Percentiles rank a stretch among this genome's conserved stretches.
Conservation (phyloP, 2,797 vertebrate genomes). For the Clarias fuscus region DNA sequence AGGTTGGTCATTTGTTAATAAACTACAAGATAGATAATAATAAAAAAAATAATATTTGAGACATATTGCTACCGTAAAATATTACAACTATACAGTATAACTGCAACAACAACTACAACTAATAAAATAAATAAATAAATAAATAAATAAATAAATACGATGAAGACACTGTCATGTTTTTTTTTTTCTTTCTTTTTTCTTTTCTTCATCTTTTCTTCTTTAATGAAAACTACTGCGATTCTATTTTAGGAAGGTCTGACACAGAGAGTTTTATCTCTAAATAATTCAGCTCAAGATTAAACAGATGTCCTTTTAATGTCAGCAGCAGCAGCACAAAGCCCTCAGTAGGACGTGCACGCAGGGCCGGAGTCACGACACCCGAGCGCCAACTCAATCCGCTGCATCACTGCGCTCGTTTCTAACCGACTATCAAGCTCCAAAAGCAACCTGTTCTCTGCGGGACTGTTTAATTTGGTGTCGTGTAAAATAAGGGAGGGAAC, state of each 20-base stretch:
- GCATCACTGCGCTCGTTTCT: slow-evolving; percentile 71
- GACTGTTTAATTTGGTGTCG: slow-evolving; percentile 67
- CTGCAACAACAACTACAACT: too few relatives aligned
- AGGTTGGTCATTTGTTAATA: too few relatives aligned
- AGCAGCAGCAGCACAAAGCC: slow-evolving; percentile 9
- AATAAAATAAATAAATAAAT: too few relatives aligned
- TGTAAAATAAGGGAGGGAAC: slow-evolving; percentile 65
- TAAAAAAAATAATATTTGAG: too few relatives aligned
- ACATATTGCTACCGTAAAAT: too few relatives aligned
- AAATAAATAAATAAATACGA: too few relatives aligned
- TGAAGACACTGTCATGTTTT: not conserved
- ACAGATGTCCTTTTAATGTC: slow-evolving; percentile 37
- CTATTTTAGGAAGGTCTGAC: not conserved
- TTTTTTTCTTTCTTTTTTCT: not conserved
- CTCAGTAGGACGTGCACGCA: not conserved
- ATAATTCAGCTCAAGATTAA: slow-evolving; percentile 32
- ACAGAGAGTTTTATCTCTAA: not conserved
- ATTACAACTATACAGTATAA: too few relatives aligned
- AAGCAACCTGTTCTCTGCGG: slow-evolving; percentile 70
- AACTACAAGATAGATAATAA: too few relatives aligned
- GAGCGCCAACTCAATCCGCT: slow-evolving; percentile 71
- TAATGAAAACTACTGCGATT: not conserved
- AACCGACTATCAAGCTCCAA: slow-evolving; percentile 69
- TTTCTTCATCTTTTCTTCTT: not conserved
- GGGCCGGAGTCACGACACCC: slow-evolving; percentile 60